Evolutionary conservation across 53 echinoderm and acorn worm species (phyloP), one percentile per base, ranked within the genome.

Genomic region (Hippasteria phrygiana): DNA sequence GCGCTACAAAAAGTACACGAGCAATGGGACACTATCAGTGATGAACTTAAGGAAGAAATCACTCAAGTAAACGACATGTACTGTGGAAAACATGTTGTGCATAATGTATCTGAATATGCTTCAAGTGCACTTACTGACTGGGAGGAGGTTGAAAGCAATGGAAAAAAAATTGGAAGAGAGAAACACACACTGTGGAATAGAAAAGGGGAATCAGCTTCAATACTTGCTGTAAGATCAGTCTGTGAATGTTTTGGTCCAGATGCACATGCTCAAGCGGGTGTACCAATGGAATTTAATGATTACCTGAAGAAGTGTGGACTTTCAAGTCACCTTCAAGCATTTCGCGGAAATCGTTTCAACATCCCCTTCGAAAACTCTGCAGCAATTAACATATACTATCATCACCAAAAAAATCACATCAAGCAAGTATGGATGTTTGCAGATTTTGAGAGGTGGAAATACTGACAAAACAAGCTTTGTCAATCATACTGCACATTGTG

Each of bases 311-410:
- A n/a, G 71, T 65, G 24, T 34, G 81, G 66, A 88, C 88, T 32
- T 20, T 51, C 20, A 37, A 71, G 36, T 37, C 71, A 79, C 40
- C 62, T 92, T 32, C 88, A 88, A 65, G 88, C 72, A 39, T 92
- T 80, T 71, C 75, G 83, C 6, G 89, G 92, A 22, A 92, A 92
- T 50, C n/a, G 92, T 7, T 92, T 92, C 33, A 92, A 92, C 35
- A 74, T 88, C 1, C 92, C 88, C 4, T 92, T 92, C 39, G 75
- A 88, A 36, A 91, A 91, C 55, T 11, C 74, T 55, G 59, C 83
- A 35, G 92, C 92, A 24, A 51, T 18, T n/a, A n/a, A n/a, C n/a
- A 80, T 77, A n/a, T 80, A 88, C 59, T 88, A 43, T 62, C 82
- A 92, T 64, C 71, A 71, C 40, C 4, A 3, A 51, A 3, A 51